Conservation (phyloP, 1,140 invertebrate genomes). For the Drosophila melanogaster region DNA sequence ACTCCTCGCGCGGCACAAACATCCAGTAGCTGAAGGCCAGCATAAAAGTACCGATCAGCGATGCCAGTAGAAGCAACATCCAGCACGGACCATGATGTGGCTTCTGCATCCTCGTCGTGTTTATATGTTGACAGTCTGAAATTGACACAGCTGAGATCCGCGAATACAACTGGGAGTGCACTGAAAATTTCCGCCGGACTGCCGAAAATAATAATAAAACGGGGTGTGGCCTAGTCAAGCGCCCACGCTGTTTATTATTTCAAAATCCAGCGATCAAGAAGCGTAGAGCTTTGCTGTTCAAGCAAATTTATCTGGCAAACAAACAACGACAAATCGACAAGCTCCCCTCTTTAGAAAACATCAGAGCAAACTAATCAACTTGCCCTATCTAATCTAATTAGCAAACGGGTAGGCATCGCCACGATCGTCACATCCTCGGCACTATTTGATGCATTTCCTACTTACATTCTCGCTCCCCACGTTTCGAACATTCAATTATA, state of each 20-base stretch:
- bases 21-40: slow-evolving; percentile 61
- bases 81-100: slow-evolving; percentile 47
- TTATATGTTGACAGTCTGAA: background rate
- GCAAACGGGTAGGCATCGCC: slow-evolving; percentile 9
- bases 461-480: slow-evolving; percentile 10
- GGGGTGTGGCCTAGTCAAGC: slow-evolving; percentile 28
- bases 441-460: slow-evolving; percentile 6
- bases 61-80: slow-evolving; percentile 44
- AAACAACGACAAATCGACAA: slow-evolving; percentile 12
- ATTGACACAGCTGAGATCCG: slow-evolving; percentile 7
- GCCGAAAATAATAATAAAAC: slow-evolving; percentile 4
- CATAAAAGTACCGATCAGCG: slow-evolving; percentile 41
- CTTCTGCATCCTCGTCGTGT: slow-evolving; percentile 40
- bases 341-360: slow-evolving; percentile 15
- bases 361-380: slow-evolving; percentile 51
- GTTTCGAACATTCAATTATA: slow-evolving; percentile 26
- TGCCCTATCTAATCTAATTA: slow-evolving; percentile 75
- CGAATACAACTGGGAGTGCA: background rate
- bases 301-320: slow-evolving; percentile 24
- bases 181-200: slow-evolving; percentile 7
- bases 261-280: background rate
- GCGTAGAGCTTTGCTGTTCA: slow-evolving; percentile 32
- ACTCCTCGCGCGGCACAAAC: slow-evolving; percentile 42
- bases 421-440: slow-evolving; percentile 33
- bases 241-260: slow-evolving; percentile 4